Conservation (phyloP, 1,140 invertebrate species). For the Adoxophyes honmai region DNA sequence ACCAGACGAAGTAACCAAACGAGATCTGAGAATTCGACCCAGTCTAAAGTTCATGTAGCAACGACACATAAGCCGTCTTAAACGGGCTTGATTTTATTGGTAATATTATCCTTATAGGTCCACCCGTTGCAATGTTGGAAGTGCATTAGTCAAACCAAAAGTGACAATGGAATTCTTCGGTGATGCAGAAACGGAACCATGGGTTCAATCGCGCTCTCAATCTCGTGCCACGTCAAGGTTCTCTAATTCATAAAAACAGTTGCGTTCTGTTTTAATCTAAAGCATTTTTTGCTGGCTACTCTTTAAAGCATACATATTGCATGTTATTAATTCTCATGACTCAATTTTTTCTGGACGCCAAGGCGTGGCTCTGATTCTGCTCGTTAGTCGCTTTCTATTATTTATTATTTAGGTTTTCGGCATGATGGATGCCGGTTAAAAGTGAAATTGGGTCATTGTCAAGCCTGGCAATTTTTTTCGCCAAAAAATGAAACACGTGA, state of each 20-base stretch:
- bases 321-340: slow-evolving; percentile 9
- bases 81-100: no score
- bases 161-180: not conserved
- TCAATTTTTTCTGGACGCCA: not conserved
- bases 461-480: no score
- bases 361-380: not conserved
- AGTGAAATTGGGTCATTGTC: no score
- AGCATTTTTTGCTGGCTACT: not conserved
- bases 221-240: not conserved
- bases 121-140: no score
- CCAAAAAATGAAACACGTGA: no score
- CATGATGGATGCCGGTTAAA: not conserved
- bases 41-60: not conserved
- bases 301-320: not conserved
- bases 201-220: slow-evolving; percentile 3
- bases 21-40: no score
- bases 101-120: no score
- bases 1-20: not conserved
- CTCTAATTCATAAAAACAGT: not conserved
- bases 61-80: no score
- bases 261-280: not conserved
- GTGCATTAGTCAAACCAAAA: not conserved
- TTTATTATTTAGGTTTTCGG: slow-evolving; percentile 7
- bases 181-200: not conserved
- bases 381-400: slow-evolving; percentile 11